A percentile compares a stretch with the other conserved stretches of the same genome.
phyloP scores from a whole-genome alignment of 2,113 vertebrate genomes.

The Donacobius atricapilla region DNA sequence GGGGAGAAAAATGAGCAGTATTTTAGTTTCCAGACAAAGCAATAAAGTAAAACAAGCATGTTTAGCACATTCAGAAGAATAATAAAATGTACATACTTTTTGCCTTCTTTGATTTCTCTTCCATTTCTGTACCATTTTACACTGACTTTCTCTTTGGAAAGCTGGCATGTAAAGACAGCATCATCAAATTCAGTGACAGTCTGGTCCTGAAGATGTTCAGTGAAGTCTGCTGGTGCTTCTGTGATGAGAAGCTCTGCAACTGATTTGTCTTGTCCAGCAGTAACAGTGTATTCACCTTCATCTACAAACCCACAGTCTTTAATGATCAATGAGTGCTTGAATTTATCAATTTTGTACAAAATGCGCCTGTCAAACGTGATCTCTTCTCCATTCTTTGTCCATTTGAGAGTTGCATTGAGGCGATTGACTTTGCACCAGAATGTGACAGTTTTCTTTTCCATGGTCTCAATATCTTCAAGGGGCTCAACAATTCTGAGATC shows the following conservation, averaged over 20 bases:
- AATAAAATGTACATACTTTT: slow-evolving; percentile 78
- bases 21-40: slow-evolving; percentile 9
- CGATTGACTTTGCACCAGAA: slow-evolving; percentile 96
- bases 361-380: slow-evolving; percentile 85
- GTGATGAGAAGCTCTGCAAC: slow-evolving; percentile 91
- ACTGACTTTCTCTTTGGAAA: slow-evolving; percentile 90
- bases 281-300: slow-evolving; percentile 91
- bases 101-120: slow-evolving; percentile 91
- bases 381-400: slow-evolving; percentile 92
- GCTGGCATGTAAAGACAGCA: slow-evolving; percentile 89
- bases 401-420: slow-evolving; percentile 87
- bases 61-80: background rate
- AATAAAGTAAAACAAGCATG: background rate
- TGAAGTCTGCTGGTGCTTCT: slow-evolving; percentile 94
- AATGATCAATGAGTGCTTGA: slow-evolving; percentile 90
- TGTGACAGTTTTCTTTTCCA: slow-evolving; percentile 92
- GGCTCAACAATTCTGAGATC: slow-evolving; percentile 88
- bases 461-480: slow-evolving; percentile 92
- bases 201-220: slow-evolving; percentile 87
- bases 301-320: slow-evolving; percentile 92
- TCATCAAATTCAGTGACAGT: slow-evolving; percentile 97
- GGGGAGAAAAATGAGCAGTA: background rate
- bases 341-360: slow-evolving; percentile 87
- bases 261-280: slow-evolving; percentile 88
- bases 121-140: slow-evolving; percentile 95